Evolutionary conservation across 2,888 invertebrate genomes (phyloP).

Genomic region (Mimas tiliae): DNA sequence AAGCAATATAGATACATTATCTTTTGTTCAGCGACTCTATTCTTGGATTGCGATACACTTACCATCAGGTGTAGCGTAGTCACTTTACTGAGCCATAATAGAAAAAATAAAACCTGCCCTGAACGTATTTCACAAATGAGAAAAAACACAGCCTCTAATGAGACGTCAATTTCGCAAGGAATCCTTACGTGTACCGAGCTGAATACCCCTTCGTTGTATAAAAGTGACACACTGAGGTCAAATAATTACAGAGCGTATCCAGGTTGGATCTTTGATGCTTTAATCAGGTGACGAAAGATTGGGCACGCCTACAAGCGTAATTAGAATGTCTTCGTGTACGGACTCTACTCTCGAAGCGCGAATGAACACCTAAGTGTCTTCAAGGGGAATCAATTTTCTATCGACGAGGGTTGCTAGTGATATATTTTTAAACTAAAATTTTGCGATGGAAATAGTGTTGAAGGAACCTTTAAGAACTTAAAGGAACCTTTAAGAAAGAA

Average conservation of each 20-base stretch:
- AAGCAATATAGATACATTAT: too few species aligned
- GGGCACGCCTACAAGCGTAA: conserved; percentile 68
- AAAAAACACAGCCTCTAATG: conserved; percentile 22
- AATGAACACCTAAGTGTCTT: conserved; percentile 40
- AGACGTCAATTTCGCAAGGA: conserved; percentile 26
- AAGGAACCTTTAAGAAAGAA: neutral
- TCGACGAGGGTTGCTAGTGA: neutral
- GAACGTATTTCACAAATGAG: conserved; percentile 11
- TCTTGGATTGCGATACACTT: too few species aligned
- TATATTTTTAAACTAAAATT: conserved; percentile 5
- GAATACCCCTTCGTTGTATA: conserved; percentile 43
- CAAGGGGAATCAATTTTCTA: conserved; percentile 30
- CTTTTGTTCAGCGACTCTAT: too few species aligned
- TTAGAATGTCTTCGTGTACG: conserved; percentile 68
- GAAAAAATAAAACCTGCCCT: too few species aligned
- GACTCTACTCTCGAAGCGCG: conserved; percentile 46
- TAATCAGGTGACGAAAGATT: conserved; percentile 70
- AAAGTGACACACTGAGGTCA: conserved; percentile 50
- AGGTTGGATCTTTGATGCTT: conserved; percentile 68
- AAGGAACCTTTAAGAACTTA: neutral
- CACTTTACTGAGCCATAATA: too few species aligned
- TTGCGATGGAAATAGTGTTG: neutral
- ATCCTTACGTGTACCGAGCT: conserved; percentile 28
- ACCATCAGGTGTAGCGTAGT: too few species aligned
- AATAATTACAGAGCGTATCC: conserved; percentile 66